phyloP scores from a whole-genome alignment of 2,888 invertebrate species.

The Tenodera sinensis region DNA sequence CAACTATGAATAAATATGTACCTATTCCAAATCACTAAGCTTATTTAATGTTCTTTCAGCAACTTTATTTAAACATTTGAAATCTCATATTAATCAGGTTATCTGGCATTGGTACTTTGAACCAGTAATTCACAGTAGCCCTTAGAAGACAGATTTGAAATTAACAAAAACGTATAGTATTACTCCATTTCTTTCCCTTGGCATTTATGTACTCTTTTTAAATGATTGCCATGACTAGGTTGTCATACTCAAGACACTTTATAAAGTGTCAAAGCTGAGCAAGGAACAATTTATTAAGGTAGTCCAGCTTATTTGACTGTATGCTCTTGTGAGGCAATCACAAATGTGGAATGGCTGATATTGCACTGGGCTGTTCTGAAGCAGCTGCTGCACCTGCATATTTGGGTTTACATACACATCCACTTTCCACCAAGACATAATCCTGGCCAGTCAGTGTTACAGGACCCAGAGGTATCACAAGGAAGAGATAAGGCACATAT shows the following conservation, averaged over 20 bases:
- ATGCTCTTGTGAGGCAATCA: neutral
- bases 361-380: conserved; percentile 19
- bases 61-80: neutral
- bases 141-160: too few species aligned
- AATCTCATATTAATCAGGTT: too few species aligned
- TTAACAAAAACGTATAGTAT: too few species aligned
- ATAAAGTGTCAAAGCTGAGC: neutral
- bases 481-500: conserved; percentile 85
- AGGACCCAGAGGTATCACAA: conserved; percentile 85
- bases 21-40: too few species aligned
- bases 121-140: too few species aligned
- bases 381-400: conserved; percentile 37
- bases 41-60: too few species aligned
- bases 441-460: conserved; percentile 89
- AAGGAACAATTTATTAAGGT: neutral
- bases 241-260: neutral
- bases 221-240: neutral
- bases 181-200: too few species aligned
- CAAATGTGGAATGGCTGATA: conserved; percentile 21
- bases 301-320: neutral
- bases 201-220: too few species aligned
- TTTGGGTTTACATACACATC: conserved; percentile 82
- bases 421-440: conserved; percentile 91
- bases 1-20: too few species aligned
- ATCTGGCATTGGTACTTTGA: too few species aligned